Evolutionary conservation across 2,113 vertebrate genomes (phyloP).

Genomic region (Mohoua ochrocephala): DNA sequence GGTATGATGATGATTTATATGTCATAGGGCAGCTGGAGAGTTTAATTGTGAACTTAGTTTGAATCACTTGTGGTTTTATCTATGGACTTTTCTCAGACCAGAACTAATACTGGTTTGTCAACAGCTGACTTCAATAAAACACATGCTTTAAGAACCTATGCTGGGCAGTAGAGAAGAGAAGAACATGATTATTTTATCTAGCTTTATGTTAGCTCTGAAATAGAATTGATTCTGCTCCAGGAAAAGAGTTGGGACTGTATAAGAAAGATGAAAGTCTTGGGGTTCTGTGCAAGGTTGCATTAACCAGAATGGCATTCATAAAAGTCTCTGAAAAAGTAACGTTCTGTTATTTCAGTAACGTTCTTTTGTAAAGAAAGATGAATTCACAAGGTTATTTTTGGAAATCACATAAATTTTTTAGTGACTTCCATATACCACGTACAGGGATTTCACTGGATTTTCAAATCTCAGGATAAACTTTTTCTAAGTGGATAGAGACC

Average conservation of each 20-base stretch:
- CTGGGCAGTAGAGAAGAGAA: not conserved
- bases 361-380: not conserved
- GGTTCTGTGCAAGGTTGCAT: not conserved
- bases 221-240: not conserved
- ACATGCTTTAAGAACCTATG: not conserved
- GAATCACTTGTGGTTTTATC: not conserved
- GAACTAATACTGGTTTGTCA: not conserved
- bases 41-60: not conserved
- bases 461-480: constrained; percentile 68
- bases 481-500: constrained; percentile 10
- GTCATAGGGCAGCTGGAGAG: not conserved
- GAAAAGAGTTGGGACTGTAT: not conserved
- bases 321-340: not conserved
- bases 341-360: not conserved
- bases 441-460: constrained; percentile 71
- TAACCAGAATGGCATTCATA: not conserved
- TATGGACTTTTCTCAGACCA: not conserved
- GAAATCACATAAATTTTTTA: constrained; percentile 45
- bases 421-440: constrained; percentile 63
- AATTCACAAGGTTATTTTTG: constrained; percentile 42
- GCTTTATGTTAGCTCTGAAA: not conserved
- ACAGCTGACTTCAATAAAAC: not conserved
- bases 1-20: not conserved
- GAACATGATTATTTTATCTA: not conserved
- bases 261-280: not conserved